Evolutionary conservation across 2,888 invertebrate genomes (phyloP), one percentile per base, ranked within the genome.

Genomic region (Euproctis similis): DNA sequence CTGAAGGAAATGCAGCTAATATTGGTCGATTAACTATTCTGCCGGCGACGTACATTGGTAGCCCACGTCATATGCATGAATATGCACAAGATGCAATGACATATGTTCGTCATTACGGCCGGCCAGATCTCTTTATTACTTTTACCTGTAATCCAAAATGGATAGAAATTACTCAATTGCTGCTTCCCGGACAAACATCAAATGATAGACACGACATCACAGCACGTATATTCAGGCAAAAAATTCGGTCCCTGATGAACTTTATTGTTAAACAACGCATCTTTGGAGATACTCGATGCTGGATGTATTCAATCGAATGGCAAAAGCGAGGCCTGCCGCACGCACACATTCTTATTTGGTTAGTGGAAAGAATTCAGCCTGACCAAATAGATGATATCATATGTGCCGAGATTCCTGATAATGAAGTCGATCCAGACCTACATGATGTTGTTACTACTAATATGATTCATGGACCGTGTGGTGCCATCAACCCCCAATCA

Each of bases 141-240:
- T n/a, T n/a, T n/a, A n/a, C n/a, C n/a, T n/a, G n/a, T n/a, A 53
- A 54, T 32, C 46, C 43, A 8, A 29, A 38, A 31, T 54, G 52
- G 47, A 34, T 20, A 20, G 47, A 54, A 42, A 55, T 44, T 27
- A 30, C 4, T 21, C 16, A 41, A 24, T 19, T 30, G 29, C 27
- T 42, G 23, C 21, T 36, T 21, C 32, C 36, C 12, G 38, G 41
- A 18, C 43, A 42, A 40, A 32, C 23, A 32, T 22, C 50, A 26
- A 35, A 10, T 31, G 43, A 57, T 44, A 19, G 59, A n/a, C 54
- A 55, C 30, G 52, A 57, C 31, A 40, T 57, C 24, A 44, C 42
- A 8, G 51, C 54, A 30, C 22, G 46, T 26, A 22, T 45, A 2
- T 47, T 46, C 25, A 40, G 12, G 26, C 32, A 36, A 36, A 47